Percentiles rank a stretch among this genome's conserved stretches.
phyloP scores from a whole-genome alignment of 2,888 invertebrate species.

The Polyommatus icarus region DNA sequence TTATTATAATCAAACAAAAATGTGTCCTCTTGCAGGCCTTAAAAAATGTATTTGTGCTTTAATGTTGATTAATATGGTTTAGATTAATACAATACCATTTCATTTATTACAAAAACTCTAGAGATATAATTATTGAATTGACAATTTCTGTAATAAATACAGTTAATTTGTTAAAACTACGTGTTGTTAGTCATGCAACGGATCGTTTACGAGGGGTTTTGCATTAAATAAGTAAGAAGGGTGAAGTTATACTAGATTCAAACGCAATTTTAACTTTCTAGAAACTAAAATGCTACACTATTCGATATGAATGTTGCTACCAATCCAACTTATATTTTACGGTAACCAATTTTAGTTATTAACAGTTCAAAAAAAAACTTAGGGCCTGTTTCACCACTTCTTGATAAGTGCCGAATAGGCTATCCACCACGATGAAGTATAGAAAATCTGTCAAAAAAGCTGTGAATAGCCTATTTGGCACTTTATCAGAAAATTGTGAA shows the following conservation, averaged over 20 bases:
- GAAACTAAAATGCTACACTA: background rate
- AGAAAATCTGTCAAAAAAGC: too few relatives aligned
- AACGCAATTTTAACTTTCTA: background rate
- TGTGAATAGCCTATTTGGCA: too few relatives aligned
- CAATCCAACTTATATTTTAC: too few relatives aligned
- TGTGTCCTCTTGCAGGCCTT: too few relatives aligned
- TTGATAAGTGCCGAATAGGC: too few relatives aligned
- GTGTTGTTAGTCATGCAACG: constrained; percentile 4
- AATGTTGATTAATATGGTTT: background rate
- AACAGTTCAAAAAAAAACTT: too few relatives aligned
- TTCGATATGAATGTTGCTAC: too few relatives aligned
- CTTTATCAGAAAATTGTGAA: too few relatives aligned
- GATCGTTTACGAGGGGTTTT: background rate
- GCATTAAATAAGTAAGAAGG: background rate
- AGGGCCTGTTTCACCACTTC: too few relatives aligned
- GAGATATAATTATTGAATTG: constrained; percentile 26
- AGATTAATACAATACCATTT: background rate
- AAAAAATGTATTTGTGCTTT: background rate
- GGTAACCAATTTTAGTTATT: too few relatives aligned
- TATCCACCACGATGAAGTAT: too few relatives aligned
- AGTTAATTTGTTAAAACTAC: constrained; percentile 2
- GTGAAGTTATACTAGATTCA: background rate
- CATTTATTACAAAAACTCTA: background rate
- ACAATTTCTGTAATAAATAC: constrained; percentile 2
- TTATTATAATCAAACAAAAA: too few relatives aligned